Evolutionary conservation across 2,797 vertebrate genomes (phyloP).

Genomic region (Balearica regulorum): DNA sequence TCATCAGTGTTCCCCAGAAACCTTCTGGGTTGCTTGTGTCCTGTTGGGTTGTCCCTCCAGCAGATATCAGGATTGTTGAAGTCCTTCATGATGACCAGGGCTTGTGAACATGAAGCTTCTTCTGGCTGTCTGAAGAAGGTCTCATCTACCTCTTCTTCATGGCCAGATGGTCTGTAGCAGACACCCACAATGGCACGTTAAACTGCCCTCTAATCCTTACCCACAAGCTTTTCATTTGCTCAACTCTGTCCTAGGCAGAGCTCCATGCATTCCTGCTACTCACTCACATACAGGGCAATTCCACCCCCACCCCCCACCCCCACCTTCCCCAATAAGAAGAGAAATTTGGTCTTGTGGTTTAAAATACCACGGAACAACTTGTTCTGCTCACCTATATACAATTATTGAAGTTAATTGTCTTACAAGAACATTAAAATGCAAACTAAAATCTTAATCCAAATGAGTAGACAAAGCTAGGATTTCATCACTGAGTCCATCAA

Average conservation of each 20-base stretch:
- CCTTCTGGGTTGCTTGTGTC: neutral
- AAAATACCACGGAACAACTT: neutral
- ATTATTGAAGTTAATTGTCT: neutral
- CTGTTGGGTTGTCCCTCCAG: neutral
- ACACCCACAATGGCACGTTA: rapidly evolving
- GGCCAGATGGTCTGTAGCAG: neutral
- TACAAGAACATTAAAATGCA: neutral
- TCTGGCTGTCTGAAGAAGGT: neutral
- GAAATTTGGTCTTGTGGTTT: neutral
- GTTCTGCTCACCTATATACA: neutral
- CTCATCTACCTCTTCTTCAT: neutral
- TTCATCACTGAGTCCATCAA: neutral
- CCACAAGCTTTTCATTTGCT: neutral
- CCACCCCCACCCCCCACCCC: neutral
- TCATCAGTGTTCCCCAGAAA: neutral
- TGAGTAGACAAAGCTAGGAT: neutral
- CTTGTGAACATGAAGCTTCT: neutral
- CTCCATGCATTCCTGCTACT: neutral
- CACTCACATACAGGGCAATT: neutral
- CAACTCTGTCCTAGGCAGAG: neutral
- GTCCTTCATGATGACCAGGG: neutral
- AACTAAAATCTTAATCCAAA: neutral
- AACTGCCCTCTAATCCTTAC: neutral
- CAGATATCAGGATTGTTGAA: neutral
- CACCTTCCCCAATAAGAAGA: neutral